These are phyloP conservation scores for Galleria mellonella DNA, from an alignment of 1,140 invertebrate genomes.

Conservation along the genomic window DNA sequence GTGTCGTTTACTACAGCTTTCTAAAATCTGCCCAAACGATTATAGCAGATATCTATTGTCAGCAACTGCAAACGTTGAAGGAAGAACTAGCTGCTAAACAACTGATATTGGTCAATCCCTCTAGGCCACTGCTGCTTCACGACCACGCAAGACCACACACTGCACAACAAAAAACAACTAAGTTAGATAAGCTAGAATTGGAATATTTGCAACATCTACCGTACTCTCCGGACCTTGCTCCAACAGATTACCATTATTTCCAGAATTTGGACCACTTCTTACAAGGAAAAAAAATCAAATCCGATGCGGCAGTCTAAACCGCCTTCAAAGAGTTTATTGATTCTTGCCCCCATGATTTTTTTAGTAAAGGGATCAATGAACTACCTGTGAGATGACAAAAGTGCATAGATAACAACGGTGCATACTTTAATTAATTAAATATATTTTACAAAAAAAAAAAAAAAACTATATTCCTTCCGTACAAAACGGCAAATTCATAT, in stretches of 20 bases:
- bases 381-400: neutral
- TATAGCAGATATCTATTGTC: slow-evolving; percentile 14
- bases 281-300: too few species aligned
- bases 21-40: slow-evolving; percentile 15
- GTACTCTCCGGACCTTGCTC: slow-evolving; percentile 15
- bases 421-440: neutral
- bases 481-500: neutral
- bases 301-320: slow-evolving; percentile 1
- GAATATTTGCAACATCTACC: slow-evolving; percentile 17
- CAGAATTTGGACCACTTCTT: neutral
- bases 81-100: slow-evolving; percentile 7
- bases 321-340: slow-evolving; percentile 18
- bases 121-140: slow-evolving; percentile 10
- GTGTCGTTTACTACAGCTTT: slow-evolving; percentile 15
- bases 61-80: slow-evolving; percentile 14
- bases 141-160: slow-evolving; percentile 17
- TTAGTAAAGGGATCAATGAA: slow-evolving; percentile 7
- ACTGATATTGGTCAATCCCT: neutral
- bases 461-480: too few species aligned
- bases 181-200: slow-evolving; percentile 12
- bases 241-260: slow-evolving; percentile 10
- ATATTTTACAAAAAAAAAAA: too few species aligned
- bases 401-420: neutral
- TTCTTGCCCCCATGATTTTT: slow-evolving; percentile 9
- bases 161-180: slow-evolving; percentile 11